Conservation (phyloP, 2,888 invertebrate species). For the Iselma pallidipennis region DNA sequence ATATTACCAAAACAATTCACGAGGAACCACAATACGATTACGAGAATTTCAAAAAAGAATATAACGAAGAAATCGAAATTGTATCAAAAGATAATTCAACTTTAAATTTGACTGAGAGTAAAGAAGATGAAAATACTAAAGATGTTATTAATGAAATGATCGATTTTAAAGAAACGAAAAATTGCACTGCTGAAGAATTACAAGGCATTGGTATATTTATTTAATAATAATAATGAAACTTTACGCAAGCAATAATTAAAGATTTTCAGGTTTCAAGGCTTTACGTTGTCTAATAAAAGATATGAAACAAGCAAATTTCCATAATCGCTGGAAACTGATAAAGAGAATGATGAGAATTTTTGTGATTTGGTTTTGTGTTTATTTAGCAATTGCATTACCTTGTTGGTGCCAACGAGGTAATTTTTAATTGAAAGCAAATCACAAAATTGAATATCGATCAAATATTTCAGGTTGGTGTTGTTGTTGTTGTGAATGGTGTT, state of each 20-base stretch:
- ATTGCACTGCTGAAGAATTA: constrained; percentile 58
- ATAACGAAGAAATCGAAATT: constrained; percentile 50
- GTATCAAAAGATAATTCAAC: constrained; percentile 49
- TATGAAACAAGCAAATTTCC: constrained; percentile 41
- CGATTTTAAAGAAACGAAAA: constrained; percentile 48
- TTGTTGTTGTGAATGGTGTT: constrained; percentile 63
- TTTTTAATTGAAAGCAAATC: constrained; percentile 9
- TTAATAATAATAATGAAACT: constrained; percentile 22
- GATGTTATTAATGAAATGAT: constrained; percentile 51
- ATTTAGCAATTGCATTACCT: constrained; percentile 56
- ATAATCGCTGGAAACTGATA: constrained; percentile 31
- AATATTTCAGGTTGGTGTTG: constrained; percentile 64
- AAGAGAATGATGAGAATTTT: constrained; percentile 47
- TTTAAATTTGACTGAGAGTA: constrained; percentile 53
- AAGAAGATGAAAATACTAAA: constrained; percentile 51
- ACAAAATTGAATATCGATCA: constrained; percentile 2
- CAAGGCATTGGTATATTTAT: constrained; percentile 51
- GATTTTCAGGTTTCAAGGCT: constrained; percentile 44
- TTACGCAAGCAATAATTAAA: constrained; percentile 4
- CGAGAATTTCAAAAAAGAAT: constrained; percentile 56
- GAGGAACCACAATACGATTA: constrained; percentile 55
- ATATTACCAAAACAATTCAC: constrained; percentile 25
- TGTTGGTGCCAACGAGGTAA: constrained; percentile 60
- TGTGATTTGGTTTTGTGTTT: constrained; percentile 55
- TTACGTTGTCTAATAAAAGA: constrained; percentile 54